These are phyloP conservation scores for Lutjanus campechanus DNA, from an alignment of 2,797 vertebrate species.

Conservation along the genomic window DNA sequence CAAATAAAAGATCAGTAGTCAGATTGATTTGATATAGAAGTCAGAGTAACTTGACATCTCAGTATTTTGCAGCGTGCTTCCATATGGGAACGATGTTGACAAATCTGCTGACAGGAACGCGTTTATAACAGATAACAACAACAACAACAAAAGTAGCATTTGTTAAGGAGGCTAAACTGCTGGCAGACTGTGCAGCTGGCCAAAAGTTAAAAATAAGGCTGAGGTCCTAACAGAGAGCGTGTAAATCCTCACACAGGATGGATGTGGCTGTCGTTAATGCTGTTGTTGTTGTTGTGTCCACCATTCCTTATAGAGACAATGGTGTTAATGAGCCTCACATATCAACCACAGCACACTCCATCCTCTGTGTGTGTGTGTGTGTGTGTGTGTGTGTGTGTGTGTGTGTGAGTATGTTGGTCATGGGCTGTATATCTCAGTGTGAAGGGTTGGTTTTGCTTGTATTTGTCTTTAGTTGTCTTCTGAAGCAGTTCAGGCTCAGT, in stretches of 20 bases:
- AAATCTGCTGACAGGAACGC: neutral
- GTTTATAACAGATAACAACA: neutral
- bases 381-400: constrained; percentile 32
- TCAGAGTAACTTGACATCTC: neutral
- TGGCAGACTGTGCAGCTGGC: constrained; percentile 39
- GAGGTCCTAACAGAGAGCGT: constrained; percentile 19
- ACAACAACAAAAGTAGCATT: neutral
- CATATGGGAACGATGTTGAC: neutral
- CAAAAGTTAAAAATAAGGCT: constrained; percentile 54
- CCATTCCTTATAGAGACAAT: constrained; percentile 63
- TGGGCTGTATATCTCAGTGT: constrained; percentile 35
- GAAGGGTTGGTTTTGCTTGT: constrained; percentile 1
- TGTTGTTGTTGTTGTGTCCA: constrained; percentile 58
- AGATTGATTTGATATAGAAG: neutral
- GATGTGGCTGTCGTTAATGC: constrained; percentile 56
- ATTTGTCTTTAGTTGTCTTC: constrained; percentile 24
- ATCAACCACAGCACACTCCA: constrained; percentile 51
- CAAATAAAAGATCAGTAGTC: neutral
- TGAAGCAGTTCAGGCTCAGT: neutral
- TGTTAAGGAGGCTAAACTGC: constrained; percentile 14
- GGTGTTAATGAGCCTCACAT: constrained; percentile 73
- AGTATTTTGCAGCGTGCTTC: no score
- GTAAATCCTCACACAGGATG: constrained; percentile 60
- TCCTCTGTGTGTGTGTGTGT: constrained; percentile 35
- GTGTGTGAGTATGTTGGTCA: constrained; percentile 18